These are phyloP conservation scores for Rhinoraja longicauda DNA, from an alignment of 2,797 vertebrate species.

Conservation along the genomic window DNA sequence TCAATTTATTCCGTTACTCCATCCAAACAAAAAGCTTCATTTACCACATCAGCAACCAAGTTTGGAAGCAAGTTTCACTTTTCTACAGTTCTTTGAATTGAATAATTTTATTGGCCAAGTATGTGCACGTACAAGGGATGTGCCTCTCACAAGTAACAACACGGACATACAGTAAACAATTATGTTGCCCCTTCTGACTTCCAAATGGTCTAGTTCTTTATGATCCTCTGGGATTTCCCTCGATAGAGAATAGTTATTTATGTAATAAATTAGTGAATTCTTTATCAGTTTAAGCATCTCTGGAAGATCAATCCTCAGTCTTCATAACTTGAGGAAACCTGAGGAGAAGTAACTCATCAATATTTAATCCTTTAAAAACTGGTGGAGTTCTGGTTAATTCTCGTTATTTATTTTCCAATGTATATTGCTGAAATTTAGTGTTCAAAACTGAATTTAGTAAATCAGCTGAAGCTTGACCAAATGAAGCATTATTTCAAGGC, in stretches of 20 bases:
- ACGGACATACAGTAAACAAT: too few species aligned
- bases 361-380: neutral
- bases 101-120: too few species aligned
- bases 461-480: neutral
- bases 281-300: neutral
- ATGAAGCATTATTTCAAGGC: too few species aligned
- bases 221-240: neutral
- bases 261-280: too few species aligned
- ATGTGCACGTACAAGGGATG: too few species aligned
- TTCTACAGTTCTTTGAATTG: neutral
- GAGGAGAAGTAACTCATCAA: neutral
- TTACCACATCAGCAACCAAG: neutral
- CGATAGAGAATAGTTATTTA: neutral
- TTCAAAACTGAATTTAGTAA: neutral
- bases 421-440: neutral
- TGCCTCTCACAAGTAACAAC: too few species aligned
- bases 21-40: neutral
- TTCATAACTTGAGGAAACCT: neutral
- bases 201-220: neutral
- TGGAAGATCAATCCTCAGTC: neutral
- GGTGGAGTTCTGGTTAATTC: neutral
- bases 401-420: too few species aligned
- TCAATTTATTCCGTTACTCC: neutral
- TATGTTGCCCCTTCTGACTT: neutral
- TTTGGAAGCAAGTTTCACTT: neutral